These are phyloP conservation scores for Rhegmatorhina hoffmannsi DNA, from an alignment of 2,113 vertebrate genomes.

Conservation along the genomic window DNA sequence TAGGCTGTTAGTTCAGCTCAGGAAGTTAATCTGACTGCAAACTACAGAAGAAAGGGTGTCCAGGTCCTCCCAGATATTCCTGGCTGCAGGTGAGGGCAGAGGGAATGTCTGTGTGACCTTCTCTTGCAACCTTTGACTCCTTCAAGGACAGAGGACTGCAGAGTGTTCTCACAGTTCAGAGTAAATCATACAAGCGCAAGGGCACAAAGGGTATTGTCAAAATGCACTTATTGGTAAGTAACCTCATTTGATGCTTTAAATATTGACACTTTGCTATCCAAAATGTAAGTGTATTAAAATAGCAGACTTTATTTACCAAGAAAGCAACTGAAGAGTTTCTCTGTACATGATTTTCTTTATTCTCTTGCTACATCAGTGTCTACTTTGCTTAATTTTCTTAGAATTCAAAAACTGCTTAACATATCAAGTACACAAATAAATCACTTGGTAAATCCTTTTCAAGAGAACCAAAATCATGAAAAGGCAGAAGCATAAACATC, in stretches of 20 bases:
- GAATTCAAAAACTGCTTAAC: background rate
- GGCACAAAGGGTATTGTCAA: background rate
- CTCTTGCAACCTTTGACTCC: accelerated
- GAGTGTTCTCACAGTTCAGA: background rate
- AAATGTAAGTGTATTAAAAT: background rate
- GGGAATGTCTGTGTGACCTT: background rate
- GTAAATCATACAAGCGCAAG: background rate
- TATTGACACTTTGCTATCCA: background rate
- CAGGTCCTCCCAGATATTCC: background rate
- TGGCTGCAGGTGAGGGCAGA: background rate
- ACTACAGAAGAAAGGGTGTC: background rate
- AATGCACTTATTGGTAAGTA: background rate
- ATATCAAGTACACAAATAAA: background rate
- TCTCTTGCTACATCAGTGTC: background rate
- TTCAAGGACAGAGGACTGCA: background rate
- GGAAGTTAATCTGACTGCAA: background rate
- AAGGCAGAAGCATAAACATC: background rate
- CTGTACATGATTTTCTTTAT: background rate
- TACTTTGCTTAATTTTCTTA: background rate
- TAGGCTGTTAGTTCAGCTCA: background rate
- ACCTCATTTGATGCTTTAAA: background rate
- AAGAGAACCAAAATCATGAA: background rate
- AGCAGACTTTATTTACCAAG: background rate
- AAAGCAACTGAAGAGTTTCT: background rate
- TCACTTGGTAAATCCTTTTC: background rate